Percentiles rank a stretch among this genome's conserved stretches.
These are phyloP conservation scores for Ceratosolen solmsi DNA, from an alignment of 1,140 invertebrate genomes.

Conservation along the genomic window DNA sequence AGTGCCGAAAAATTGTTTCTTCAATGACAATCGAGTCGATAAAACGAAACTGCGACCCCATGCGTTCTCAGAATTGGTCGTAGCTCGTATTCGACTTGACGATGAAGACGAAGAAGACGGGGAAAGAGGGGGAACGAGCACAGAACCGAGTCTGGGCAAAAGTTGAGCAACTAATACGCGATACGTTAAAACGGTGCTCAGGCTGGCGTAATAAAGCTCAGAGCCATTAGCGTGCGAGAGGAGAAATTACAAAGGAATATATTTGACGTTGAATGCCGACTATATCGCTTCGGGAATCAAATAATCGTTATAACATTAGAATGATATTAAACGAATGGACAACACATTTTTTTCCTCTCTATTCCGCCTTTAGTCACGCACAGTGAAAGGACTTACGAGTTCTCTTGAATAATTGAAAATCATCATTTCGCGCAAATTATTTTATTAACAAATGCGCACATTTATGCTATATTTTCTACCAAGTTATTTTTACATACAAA, in stretches of 20 bases:
- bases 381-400: not conserved
- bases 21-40: slow-evolving; percentile 1
- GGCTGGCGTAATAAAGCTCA: not conserved
- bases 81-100: not conserved
- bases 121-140: not conserved
- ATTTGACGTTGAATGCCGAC: not conserved
- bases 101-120: not conserved
- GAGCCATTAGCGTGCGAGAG: not conserved
- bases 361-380: not conserved
- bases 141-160: not conserved
- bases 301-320: not conserved
- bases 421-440: not conserved
- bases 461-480: not conserved
- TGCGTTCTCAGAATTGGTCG: not conserved
- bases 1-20: slow-evolving; percentile 3
- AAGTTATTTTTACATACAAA: not conserved
- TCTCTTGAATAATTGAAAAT: not conserved
- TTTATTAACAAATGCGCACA: not conserved
- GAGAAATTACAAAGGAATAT: not conserved
- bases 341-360: not conserved
- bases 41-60: not conserved
- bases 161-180: not conserved
- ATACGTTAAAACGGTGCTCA: not conserved
- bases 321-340: not conserved
- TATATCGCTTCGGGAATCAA: not conserved